These are phyloP conservation scores for Decapterus maruadsi DNA, from an alignment of 2,797 vertebrate genomes.

Conservation along the genomic window DNA sequence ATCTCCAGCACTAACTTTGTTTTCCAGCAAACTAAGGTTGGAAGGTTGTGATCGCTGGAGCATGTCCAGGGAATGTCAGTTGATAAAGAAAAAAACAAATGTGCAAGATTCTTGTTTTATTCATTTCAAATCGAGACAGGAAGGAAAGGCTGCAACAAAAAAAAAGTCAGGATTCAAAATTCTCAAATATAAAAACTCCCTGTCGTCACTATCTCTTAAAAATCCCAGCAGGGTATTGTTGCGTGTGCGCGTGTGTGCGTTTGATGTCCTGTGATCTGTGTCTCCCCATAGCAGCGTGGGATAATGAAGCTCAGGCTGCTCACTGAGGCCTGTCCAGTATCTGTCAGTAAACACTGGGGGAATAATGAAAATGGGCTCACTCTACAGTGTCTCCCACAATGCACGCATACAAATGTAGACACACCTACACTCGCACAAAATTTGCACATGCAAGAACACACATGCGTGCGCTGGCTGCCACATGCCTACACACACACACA, in stretches of 20 bases:
- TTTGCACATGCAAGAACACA: slow-evolving; percentile 39
- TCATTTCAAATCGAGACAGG: slow-evolving; percentile 10
- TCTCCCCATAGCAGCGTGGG: slow-evolving; percentile 57
- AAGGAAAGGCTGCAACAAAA: slow-evolving; percentile 31
- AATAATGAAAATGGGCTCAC: slow-evolving; percentile 72
- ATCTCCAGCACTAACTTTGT: slow-evolving; percentile 18
- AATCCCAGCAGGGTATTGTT: slow-evolving; percentile 19
- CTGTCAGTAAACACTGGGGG: slow-evolving; percentile 75
- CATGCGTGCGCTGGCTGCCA: slow-evolving; percentile 26
- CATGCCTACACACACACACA: slow-evolving; percentile 13
- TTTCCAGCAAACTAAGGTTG: neutral
- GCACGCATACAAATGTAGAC: slow-evolving; percentile 19
- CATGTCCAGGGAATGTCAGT: neutral
- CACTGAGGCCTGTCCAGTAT: slow-evolving; percentile 75
- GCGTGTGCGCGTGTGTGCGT: neutral
- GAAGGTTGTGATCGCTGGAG: neutral
- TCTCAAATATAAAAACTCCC: slow-evolving; percentile 27
- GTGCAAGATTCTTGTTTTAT: slow-evolving; percentile 10
- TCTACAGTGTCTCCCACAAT: slow-evolving; percentile 25
- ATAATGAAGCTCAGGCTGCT: slow-evolving; percentile 77
- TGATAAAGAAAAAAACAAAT: neutral
- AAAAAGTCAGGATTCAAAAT: slow-evolving; percentile 25
- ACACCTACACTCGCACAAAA: slow-evolving; percentile 11
- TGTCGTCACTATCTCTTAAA: slow-evolving; percentile 38
- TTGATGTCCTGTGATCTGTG: slow-evolving; percentile 64